Evolutionary conservation across 2,113 vertebrate genomes (phyloP).

Genomic region (Diphyllodes magnificus): DNA sequence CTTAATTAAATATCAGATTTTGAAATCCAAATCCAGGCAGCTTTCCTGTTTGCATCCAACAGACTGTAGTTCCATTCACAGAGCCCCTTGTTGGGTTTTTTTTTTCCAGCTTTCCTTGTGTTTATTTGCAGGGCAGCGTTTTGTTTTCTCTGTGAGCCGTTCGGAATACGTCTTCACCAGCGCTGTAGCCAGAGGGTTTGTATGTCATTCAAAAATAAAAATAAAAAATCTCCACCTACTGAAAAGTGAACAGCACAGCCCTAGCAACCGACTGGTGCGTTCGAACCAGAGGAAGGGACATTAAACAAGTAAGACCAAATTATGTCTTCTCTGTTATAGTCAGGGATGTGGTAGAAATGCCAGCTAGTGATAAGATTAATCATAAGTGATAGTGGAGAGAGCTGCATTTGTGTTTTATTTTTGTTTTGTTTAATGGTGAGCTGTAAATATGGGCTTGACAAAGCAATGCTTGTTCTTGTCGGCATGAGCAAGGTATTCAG

Average conservation of each 20-base stretch:
- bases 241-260: conserved; percentile 56
- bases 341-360: background rate
- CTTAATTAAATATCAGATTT: background rate
- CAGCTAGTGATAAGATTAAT: background rate
- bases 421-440: background rate
- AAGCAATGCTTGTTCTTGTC: background rate
- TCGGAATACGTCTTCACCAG: background rate
- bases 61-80: background rate
- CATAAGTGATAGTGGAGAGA: background rate
- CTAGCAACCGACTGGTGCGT: conserved; percentile 37
- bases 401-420: background rate
- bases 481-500: background rate
- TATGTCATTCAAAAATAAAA: conserved; percentile 60
- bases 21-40: background rate
- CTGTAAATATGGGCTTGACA: background rate
- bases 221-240: conserved; percentile 54
- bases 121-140: conserved; percentile 13
- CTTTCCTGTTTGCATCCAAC: background rate
- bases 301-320: background rate
- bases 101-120: background rate
- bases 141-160: conserved; percentile 13
- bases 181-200: conserved; percentile 26
- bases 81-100: background rate
- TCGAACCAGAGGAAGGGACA: background rate
- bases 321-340: background rate